Evolutionary conservation across 92 coral and sea anemone genomes (phyloP).

Genomic region (Palythoa grandiflora): DNA sequence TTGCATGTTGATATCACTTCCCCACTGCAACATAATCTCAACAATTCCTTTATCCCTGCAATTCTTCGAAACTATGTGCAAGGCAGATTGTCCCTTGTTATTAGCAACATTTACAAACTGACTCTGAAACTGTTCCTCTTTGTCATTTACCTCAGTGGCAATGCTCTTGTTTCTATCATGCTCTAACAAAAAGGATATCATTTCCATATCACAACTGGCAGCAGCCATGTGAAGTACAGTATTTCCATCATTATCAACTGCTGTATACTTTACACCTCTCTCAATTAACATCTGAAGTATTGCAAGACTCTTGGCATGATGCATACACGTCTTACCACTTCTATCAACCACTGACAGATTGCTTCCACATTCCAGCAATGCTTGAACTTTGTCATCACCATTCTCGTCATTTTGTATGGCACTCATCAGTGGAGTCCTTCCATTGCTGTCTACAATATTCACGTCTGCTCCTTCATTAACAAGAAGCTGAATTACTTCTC

Average conservation of each 20-base stretch:
- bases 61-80: constrained; percentile 1
- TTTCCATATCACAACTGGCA: not conserved
- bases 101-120: constrained; percentile 14
- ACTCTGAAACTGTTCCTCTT: not conserved
- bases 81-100: constrained; percentile 11
- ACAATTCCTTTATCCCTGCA: not conserved
- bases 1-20: constrained; percentile 11
- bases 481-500: constrained; percentile 23
- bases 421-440: constrained; percentile 40
- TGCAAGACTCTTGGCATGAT: constrained; percentile 19
- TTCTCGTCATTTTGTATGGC: not conserved
- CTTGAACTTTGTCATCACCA: constrained; percentile 3
- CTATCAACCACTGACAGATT: constrained; percentile 26
- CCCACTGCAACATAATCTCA: not conserved
- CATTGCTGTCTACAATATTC: constrained; percentile 18
- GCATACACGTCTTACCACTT: constrained; percentile 23
- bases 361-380: constrained; percentile 31
- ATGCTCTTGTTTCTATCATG: not conserved
- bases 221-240: constrained; percentile 3
- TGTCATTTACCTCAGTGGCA: not conserved
- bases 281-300: constrained; percentile 23
- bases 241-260: constrained; percentile 45
- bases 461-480: constrained; percentile 49
- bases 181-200: constrained; percentile 20
- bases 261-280: constrained; percentile 34